Evolutionary conservation across 2,797 vertebrate genomes (phyloP).

Genomic region (Bradypus variegatus): DNA sequence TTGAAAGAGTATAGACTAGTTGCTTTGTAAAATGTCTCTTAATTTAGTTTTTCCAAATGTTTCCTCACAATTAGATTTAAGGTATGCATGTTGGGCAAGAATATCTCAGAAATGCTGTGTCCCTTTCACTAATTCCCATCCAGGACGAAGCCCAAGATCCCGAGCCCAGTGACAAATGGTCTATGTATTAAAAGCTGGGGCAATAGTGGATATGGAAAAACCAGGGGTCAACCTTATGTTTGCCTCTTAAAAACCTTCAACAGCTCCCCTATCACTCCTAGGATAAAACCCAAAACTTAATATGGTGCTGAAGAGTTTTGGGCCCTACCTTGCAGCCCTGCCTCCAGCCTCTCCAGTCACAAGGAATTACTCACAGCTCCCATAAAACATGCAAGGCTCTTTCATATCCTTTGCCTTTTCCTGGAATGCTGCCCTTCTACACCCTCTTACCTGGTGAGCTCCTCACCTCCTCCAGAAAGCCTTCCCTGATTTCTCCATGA

Average conservation of each 20-base stretch:
- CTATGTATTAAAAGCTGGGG: background rate
- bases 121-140: background rate
- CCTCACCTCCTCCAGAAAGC: background rate
- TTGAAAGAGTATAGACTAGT: background rate
- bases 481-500: slow-evolving; percentile 25
- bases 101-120: background rate
- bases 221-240: background rate
- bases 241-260: background rate
- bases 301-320: background rate
- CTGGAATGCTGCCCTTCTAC: background rate
- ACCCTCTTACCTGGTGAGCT: background rate
- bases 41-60: background rate
- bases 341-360: background rate
- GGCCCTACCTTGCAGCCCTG: background rate
- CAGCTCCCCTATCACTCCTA: background rate
- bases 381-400: background rate
- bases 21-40: background rate
- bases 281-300: background rate
- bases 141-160: background rate
- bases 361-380: background rate
- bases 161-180: background rate
- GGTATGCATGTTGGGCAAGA: background rate
- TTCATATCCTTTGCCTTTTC: slow-evolving; percentile 11
- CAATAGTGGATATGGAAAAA: background rate
- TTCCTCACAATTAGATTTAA: background rate